phyloP scores from a whole-genome alignment of 1,140 invertebrate genomes.

The Choristoneura fumiferana region DNA sequence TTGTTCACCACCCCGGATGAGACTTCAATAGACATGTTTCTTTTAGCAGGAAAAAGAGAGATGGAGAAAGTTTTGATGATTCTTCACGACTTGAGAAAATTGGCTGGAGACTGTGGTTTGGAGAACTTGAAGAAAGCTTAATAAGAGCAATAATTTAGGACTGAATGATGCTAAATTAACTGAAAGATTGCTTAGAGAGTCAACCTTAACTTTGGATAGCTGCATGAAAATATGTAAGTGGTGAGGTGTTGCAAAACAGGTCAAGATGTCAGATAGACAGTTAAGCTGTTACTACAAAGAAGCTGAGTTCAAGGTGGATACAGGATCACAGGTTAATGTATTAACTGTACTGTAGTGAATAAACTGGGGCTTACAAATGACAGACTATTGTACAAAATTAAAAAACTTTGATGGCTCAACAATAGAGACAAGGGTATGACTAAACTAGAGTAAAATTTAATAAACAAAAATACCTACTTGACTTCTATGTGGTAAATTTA shows the following conservation, averaged over 20 bases:
- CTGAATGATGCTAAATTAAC: too few relatives aligned
- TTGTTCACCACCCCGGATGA: neutral
- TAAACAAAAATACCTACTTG: neutral
- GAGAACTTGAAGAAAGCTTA: too few relatives aligned
- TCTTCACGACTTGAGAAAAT: neutral
- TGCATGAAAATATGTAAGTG: too few relatives aligned
- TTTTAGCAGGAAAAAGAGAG: neutral
- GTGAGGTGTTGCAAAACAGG: too few relatives aligned
- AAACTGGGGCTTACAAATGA: neutral
- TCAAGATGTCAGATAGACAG: neutral
- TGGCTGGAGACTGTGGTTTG: too few relatives aligned
- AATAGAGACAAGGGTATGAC: neutral
- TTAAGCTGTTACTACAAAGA: neutral
- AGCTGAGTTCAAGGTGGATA: neutral
- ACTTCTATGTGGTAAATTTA: neutral
- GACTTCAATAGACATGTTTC: neutral
- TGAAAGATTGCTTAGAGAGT: too few relatives aligned
- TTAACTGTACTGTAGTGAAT: neutral
- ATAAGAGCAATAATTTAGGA: too few relatives aligned
- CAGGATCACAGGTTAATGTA: neutral
- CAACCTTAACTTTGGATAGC: too few relatives aligned
- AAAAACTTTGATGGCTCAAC: neutral
- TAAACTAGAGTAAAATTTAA: neutral
- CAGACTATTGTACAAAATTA: neutral
- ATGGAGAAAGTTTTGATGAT: too few relatives aligned